Evolutionary conservation across 2,888 invertebrate species (phyloP).

Genomic region (Patella depressa): DNA sequence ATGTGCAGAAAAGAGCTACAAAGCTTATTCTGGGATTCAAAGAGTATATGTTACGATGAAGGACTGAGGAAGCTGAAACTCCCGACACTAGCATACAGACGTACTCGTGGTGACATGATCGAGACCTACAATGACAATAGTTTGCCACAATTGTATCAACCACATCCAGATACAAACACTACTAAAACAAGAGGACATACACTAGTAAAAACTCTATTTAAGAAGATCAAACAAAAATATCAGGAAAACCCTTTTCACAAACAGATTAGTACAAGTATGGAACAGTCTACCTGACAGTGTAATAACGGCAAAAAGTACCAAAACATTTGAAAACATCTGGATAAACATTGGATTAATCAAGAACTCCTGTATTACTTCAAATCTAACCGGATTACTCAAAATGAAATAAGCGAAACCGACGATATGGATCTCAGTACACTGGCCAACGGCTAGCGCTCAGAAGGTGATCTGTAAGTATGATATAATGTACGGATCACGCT

Average conservation of each 20-base stretch:
- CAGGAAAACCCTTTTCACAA: not conserved
- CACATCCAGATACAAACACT: not conserved
- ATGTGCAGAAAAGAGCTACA: conserved; percentile 26
- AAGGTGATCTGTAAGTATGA: too few species aligned
- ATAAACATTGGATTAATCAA: not conserved
- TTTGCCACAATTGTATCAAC: not conserved
- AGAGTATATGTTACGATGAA: conserved; percentile 19
- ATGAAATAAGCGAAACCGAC: too few species aligned
- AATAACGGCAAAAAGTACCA: not conserved
- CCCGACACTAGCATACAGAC: conserved; percentile 15
- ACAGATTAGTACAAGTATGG: not conserved
- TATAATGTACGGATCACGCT: too few species aligned
- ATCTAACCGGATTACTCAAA: too few species aligned
- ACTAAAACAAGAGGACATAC: not conserved
- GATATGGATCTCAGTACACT: too few species aligned
- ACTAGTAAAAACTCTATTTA: not conserved
- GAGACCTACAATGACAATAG: conserved; percentile 18
- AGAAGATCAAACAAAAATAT: not conserved
- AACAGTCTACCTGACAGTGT: not conserved
- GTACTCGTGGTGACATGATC: conserved; percentile 24
- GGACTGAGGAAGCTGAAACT: conserved; percentile 17
- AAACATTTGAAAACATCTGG: not conserved
- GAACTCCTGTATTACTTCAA: not conserved
- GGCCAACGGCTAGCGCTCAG: too few species aligned
- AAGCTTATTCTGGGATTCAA: conserved; percentile 19